phyloP scores from a whole-genome alignment of 1,140 invertebrate genomes.

The roundworm (Caenorhabditis elegans) region DNA sequence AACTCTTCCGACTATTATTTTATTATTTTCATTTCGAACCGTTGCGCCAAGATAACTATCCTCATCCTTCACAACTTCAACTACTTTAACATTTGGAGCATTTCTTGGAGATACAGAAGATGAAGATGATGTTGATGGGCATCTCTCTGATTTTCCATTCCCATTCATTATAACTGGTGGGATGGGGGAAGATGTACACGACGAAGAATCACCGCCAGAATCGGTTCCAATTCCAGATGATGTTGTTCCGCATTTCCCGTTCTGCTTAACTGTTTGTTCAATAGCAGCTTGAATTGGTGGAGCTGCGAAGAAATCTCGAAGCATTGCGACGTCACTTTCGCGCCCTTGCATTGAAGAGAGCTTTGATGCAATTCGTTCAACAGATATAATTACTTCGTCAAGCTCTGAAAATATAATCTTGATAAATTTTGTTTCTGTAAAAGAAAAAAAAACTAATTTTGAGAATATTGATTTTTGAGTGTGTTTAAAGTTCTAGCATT shows the following conservation, averaged over 20 bases:
- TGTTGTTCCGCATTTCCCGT: conserved; percentile 27
- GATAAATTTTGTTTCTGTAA: no score
- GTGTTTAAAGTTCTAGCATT: no score
- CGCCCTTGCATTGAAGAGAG: conserved; percentile 38
- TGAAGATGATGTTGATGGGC: neutral
- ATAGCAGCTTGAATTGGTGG: conserved; percentile 47
- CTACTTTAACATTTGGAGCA: neutral
- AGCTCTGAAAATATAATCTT: conserved; percentile 52
- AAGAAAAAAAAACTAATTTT: no score
- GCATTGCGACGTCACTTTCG: conserved; percentile 40
- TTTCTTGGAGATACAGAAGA: neutral
- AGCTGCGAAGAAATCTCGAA: conserved; percentile 46
- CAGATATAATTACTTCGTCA: conserved; percentile 49
- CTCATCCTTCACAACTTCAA: neutral
- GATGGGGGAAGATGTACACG: conserved; percentile 9
- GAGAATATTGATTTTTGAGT: no score
- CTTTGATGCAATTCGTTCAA: conserved; percentile 48
- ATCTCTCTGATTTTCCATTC: neutral
- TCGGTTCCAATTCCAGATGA: neutral
- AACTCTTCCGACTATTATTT: conserved; percentile 90
- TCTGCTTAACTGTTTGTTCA: conserved; percentile 45
- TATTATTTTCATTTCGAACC: conserved; percentile 78
- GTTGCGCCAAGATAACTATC: conserved; percentile 76
- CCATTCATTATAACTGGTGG: neutral
- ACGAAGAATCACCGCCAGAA: conserved; percentile 19